These are phyloP conservation scores for Ceyx melanurus DNA, from an alignment of 2,113 vertebrate species.

Conservation along the genomic window DNA sequence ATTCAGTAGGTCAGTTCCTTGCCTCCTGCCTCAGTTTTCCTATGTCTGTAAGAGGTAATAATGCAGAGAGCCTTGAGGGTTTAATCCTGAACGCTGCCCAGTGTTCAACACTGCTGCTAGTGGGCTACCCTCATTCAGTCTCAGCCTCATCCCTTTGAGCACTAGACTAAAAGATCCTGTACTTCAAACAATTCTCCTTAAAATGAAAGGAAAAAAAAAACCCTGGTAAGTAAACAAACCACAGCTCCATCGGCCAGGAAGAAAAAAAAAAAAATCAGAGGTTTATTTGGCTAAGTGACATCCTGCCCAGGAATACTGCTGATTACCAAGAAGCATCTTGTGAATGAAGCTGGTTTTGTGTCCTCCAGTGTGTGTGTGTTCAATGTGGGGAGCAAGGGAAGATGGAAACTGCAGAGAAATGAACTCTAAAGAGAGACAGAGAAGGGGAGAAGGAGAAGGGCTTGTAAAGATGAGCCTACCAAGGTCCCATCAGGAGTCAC, in stretches of 20 bases:
- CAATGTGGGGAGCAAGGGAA: not conserved
- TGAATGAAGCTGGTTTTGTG: not conserved
- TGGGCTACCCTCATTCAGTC: not conserved
- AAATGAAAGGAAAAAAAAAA: not conserved
- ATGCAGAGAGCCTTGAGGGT: not conserved
- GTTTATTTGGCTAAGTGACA: conserved; percentile 11
- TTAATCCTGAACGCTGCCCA: not conserved
- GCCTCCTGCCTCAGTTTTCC: not conserved
- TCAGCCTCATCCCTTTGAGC: not conserved
- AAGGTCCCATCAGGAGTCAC: not conserved
- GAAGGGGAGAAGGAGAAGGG: not conserved
- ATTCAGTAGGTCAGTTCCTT: not conserved
- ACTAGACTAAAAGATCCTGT: not conserved
- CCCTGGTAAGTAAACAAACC: not conserved
- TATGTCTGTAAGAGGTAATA: not conserved
- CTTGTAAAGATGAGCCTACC: not conserved
- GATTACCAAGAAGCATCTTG: not conserved
- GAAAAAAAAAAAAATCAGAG: not conserved
- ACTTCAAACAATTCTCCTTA: not conserved
- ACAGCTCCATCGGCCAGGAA: conserved; percentile 12
- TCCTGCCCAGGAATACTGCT: not conserved
- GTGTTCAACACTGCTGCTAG: not conserved
- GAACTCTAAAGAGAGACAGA: not conserved
- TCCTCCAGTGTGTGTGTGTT: not conserved
- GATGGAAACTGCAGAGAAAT: not conserved